Evolutionary conservation across 2,113 vertebrate genomes (phyloP).

Genomic region (Phaethon lepturus): DNA sequence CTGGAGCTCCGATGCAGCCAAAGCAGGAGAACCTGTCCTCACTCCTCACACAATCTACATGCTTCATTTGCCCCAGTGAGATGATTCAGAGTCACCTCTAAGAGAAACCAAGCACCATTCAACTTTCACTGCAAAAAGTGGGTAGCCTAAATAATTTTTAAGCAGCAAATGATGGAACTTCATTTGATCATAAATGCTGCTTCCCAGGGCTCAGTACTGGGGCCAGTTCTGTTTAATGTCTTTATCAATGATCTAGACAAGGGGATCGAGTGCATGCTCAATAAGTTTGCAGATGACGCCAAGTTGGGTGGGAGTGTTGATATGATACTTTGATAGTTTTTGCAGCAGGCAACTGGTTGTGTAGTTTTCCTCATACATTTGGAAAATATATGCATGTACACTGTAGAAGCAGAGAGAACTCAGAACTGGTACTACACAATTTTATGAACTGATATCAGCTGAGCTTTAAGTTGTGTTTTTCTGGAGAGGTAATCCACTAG

Average conservation of each 20-base stretch:
- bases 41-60: background rate
- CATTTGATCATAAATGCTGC: no score
- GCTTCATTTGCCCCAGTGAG: background rate
- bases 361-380: background rate
- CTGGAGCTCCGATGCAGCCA: background rate
- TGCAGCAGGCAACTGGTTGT: background rate
- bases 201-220: no score
- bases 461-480: background rate
- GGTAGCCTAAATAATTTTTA: background rate
- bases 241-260: no score
- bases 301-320: no score
- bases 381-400: background rate
- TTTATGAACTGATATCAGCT: background rate
- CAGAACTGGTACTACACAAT: background rate
- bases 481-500: background rate
- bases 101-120: background rate
- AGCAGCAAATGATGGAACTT: background rate
- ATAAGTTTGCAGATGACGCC: no score
- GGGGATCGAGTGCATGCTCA: no score
- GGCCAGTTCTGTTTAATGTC: no score
- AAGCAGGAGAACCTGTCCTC: slow-evolving; percentile 10
- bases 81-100: background rate
- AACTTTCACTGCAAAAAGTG: background rate
- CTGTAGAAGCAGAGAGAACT: background rate
- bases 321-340: background rate